phyloP scores from a whole-genome alignment of 2,888 invertebrate species.

The Metallyticus violacea region DNA sequence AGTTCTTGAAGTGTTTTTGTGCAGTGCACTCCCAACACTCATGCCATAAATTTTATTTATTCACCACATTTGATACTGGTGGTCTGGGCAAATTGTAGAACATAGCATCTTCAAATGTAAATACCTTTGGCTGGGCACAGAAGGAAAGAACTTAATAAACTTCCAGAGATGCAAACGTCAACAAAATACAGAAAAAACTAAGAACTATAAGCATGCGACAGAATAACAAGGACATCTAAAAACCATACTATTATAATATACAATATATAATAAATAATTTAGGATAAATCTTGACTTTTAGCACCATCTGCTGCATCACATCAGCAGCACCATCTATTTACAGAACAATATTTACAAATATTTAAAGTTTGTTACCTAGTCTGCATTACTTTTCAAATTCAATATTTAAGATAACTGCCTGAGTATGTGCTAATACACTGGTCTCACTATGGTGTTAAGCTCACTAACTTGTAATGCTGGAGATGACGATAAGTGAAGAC shows the following conservation, averaged over 20 bases:
- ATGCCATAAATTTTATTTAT: neutral
- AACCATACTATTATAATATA: neutral
- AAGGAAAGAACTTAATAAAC: neutral
- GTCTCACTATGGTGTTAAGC: neutral
- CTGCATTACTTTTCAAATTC: neutral
- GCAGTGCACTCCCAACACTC: neutral
- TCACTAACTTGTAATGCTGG: neutral
- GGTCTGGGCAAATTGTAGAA: neutral
- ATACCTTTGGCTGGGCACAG: neutral
- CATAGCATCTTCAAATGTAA: neutral
- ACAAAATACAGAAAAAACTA: neutral
- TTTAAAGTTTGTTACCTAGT: neutral
- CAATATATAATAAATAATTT: neutral
- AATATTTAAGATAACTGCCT: neutral
- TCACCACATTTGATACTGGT: neutral
- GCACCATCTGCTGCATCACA: neutral
- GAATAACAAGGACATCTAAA: neutral
- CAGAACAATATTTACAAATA: neutral
- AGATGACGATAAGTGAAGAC: conserved; percentile 33
- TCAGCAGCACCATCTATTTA: neutral
- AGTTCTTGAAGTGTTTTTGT: neutral
- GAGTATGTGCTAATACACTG: neutral
- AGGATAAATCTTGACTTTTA: neutral
- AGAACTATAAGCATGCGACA: neutral
- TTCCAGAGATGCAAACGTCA: neutral